Base-by-base conservation (phyloP, 2,888 invertebrate species). In the Tinea pellionella region DNA sequence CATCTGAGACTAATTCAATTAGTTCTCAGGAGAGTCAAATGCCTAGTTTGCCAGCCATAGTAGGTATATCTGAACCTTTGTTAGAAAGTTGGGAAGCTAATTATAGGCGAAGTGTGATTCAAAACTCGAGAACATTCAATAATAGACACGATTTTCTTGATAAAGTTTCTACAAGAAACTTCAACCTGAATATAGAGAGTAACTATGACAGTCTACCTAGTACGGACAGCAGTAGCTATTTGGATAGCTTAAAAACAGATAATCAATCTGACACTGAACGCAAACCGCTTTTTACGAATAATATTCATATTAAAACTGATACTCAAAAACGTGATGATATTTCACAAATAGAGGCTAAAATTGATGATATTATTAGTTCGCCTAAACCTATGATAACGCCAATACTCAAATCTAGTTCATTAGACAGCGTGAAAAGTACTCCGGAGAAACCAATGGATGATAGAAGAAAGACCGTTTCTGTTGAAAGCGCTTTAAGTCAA, bases 391-490 rank as follows among this genome's bases (percentile, higher is more conserved):
- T 88, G 62, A 81, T 86, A 66, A 72, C 84, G 62, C 78, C 85
- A 72, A 82, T 84, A 76, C 78, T 85, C 73, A 88, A 88, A 68
- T 84, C 87, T 68, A 88, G 75, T 73, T 90, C 90, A 61, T 78
- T 90, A 71, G 90, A 90, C 72, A 90, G 90, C 67, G 81, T 90
- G 65, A 89, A 89, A 67, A 88, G 89, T 71, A 85, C 89, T 64
- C 86, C 89, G 11, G 89, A 89, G 64, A 86, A 80, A 64, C 73
- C 75, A 47, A 71, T 73, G 18, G 88, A 87, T 24, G 85, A 84
- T 63, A 80, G 81, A 69, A 70, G 85, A 42, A 88, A 88, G 67
- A 88, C 89, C 1, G 80, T 86, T 65, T 88, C 89, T 4, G 84
- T 85, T 7, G 89, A 88, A 66, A 88, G 87, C 63, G 75, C 85